Evolutionary conservation across 2,797 vertebrate species (phyloP).

Genomic region (Pogoniulus pusillus): DNA sequence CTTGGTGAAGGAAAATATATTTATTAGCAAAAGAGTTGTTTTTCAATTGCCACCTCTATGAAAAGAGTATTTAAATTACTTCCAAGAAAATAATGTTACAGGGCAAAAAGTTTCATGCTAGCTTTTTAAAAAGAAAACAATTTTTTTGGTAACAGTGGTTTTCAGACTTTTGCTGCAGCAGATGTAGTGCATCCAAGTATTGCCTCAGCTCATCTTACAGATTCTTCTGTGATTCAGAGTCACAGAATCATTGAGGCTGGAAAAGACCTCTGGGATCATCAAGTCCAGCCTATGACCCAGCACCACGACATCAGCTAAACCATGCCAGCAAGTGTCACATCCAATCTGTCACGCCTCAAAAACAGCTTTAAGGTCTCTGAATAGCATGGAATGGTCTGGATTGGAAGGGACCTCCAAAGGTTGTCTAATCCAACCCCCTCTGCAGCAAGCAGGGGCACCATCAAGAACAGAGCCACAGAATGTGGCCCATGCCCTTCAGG

Average conservation of each 20-base stretch:
- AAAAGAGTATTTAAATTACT: neutral
- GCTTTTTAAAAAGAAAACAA: neutral
- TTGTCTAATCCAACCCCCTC: too few relatives aligned
- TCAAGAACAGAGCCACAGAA: too few relatives aligned
- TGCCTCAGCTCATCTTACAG: neutral
- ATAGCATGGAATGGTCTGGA: too few relatives aligned
- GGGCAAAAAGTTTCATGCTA: neutral
- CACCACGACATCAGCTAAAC: too few relatives aligned
- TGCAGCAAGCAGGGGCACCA: too few relatives aligned
- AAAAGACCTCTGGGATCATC: too few relatives aligned
- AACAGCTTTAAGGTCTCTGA: neutral
- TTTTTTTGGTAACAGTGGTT: neutral
- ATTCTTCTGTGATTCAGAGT: too few relatives aligned
- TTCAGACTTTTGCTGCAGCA: neutral
- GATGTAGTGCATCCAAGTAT: neutral
- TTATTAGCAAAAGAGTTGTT: neutral
- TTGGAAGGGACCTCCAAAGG: too few relatives aligned
- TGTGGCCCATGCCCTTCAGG: neutral
- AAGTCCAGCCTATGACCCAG: too few relatives aligned
- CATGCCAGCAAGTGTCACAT: too few relatives aligned
- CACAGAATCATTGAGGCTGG: too few relatives aligned
- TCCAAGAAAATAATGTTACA: neutral
- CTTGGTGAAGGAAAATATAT: neutral
- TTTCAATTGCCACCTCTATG: neutral
- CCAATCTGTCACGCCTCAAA: neutral